phyloP scores from a whole-genome alignment of 1,140 invertebrate species.

The Cydia strobilella region DNA sequence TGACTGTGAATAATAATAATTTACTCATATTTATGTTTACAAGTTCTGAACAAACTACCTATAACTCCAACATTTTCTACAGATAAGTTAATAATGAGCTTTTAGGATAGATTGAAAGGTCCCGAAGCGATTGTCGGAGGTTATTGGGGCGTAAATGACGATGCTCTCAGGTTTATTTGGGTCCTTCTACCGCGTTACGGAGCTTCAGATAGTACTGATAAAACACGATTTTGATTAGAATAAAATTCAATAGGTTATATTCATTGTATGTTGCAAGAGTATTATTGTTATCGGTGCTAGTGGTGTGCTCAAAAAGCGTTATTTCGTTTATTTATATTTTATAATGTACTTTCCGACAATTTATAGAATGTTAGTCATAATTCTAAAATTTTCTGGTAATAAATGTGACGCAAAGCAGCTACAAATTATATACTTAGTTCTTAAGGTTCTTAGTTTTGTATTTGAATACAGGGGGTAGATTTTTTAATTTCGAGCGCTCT shows the following conservation, averaged over 20 bases:
- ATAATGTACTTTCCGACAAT: too few relatives aligned
- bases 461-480: too few relatives aligned
- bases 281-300: too few relatives aligned
- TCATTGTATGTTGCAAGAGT: neutral
- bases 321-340: too few relatives aligned
- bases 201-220: slow-evolving; percentile 22
- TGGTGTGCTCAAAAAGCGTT: too few relatives aligned
- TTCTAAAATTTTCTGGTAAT: too few relatives aligned
- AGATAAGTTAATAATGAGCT: slow-evolving; percentile 28
- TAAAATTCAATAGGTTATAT: neutral
- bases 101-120: slow-evolving; percentile 11
- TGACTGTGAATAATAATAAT: neutral
- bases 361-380: too few relatives aligned
- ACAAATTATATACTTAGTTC: too few relatives aligned
- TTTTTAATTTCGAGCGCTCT: too few relatives aligned
- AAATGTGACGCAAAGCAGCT: too few relatives aligned
- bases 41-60: slow-evolving; percentile 1
- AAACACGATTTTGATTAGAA: slow-evolving; percentile 21
- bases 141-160: slow-evolving; percentile 20
- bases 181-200: slow-evolving; percentile 3
- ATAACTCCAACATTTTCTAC: neutral
- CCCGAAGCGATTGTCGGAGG: slow-evolving; percentile 18
- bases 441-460: too few relatives aligned
- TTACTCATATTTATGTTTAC: neutral
- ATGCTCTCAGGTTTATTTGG: slow-evolving; percentile 15